Evolutionary conservation across 2,113 vertebrate genomes (phyloP).

Genomic region (Syngnathus floridae): DNA sequence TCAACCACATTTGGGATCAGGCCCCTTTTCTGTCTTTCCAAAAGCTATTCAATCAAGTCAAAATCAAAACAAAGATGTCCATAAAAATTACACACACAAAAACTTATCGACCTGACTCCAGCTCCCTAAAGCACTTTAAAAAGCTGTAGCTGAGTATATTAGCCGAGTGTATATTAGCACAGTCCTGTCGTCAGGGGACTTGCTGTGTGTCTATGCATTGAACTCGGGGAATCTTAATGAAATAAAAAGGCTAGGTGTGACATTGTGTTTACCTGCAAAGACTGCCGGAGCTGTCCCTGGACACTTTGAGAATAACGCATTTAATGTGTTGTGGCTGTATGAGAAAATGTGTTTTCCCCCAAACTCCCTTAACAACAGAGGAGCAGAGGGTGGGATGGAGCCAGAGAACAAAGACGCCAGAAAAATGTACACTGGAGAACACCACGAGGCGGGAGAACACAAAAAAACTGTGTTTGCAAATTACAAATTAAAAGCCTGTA

Average conservation of each 20-base stretch:
- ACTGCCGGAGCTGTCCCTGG: conserved; percentile 44
- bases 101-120: conserved; percentile 11
- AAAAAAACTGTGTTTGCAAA: conserved; percentile 55
- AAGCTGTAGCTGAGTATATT: conserved; percentile 42
- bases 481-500: conserved; percentile 56
- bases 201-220: conserved; percentile 41
- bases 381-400: conserved; percentile 24
- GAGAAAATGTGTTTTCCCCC: conserved; percentile 54
- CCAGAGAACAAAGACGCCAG: conserved; percentile 29
- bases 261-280: conserved; percentile 52
- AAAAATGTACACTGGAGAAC: conserved; percentile 24
- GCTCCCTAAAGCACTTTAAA: conserved; percentile 46
- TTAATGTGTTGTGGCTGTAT: conserved; percentile 59
- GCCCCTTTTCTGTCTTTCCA: background rate
- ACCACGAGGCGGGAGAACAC: conserved; percentile 30
- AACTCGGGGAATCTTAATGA: conserved; percentile 56
- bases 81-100: conserved; percentile 5
- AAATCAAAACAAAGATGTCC: conserved; percentile 16
- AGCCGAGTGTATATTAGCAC: conserved; percentile 38
- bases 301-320: conserved; percentile 58
- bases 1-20: background rate
- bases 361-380: conserved; percentile 44
- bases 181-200: conserved; percentile 47
- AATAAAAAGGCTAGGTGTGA: conserved; percentile 55
- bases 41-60: conserved; percentile 15